Evolutionary conservation across 1,140 invertebrate species (phyloP), one percentile per base, ranked within the genome.

Genomic region (Drosophila setifemur): DNA sequence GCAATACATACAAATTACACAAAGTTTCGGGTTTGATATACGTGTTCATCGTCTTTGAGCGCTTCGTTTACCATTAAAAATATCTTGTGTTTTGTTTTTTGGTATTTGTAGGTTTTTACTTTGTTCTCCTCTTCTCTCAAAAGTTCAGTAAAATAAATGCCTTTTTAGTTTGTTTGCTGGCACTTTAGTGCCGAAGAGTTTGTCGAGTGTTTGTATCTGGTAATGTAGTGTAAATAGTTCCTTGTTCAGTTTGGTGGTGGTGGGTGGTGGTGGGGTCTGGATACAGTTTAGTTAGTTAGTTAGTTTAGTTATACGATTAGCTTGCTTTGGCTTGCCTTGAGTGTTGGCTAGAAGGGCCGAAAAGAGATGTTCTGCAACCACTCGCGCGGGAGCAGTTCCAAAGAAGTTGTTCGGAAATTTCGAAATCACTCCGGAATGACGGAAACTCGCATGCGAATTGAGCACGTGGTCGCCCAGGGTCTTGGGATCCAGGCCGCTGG

Each of bases 111-210:
- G 33, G 39, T 50, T 40, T n/a, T 49, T 55, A 12, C 7, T 8
- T 37, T 49, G 42, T 64, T 71, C 48, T 48, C 49, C 55, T 74
- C 48, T 48, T 48, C 55, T 74, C 55, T 85, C 71, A 86, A 85
- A 85, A 86, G 61, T 71, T 85, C 67, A 87, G 81, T 79, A 86
- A 85, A 85, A 85, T 85, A 85, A 85, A 85, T 85, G 81, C 81
- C 76, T 81, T 85, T 33, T 71, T 85, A 64, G 73, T 85, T 85
- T 85, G 81, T 86, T 81, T 67, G 53, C 78, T 37, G 47, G 70
- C 54, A 73, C 49, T 55, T 58, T 58, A 61, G 47, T 66, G 50
- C 45, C 64, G 52, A 44, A 47, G 63, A 60, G 53, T 73, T 66
- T 57, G n/a, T 58, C 39, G 68, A 57, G 48, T 82, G 58, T 70